Base-by-base conservation (phyloP, 2,797 vertebrate species). In the Sorex maritimensis region DNA sequence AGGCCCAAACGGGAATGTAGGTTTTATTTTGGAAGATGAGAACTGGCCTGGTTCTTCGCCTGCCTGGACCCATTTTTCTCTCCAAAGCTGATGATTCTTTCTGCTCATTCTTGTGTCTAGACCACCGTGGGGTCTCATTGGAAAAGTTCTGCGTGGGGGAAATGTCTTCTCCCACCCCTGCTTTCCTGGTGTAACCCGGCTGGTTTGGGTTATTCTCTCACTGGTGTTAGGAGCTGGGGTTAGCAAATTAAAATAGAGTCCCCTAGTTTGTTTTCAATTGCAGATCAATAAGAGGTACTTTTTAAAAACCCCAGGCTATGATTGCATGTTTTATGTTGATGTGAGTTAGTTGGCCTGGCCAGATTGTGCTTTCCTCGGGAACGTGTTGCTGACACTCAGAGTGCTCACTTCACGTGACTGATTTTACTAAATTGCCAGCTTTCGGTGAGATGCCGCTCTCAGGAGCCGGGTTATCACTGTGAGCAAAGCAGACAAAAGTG, bases 141-240 rank as follows among this genome's bases (percentile, higher is more conserved):
- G 74, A 52, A 78, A 86, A 78, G n/a, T 17, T 83, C 23, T 67
- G 30, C 84, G 69, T 55, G 90, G 75, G 75, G 81, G 77, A 73
- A 86, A 28, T 78, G 49, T 30, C 55, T 77, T 69, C 44, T 91
- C 15, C 5, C 7, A 44, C 41, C 41, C 28, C 69, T 88, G 19
- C 28, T 28, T 87, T 23, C 23, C 41, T 58, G 34, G 9, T 23
- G 24, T 74, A 61, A 77, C 52, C 58, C 17, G 10, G 12, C 30
- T 80, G 55, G 52, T 21, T 34, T 65, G 30, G 28, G 69, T 77
- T 46, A 5, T 83, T 86, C 26, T 90, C 34, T 49, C 44, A 21
- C 75, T 92, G n/a, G n/a, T 83, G 34, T 92, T 79, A 87, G 34
- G n/a, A 58, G 14, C 81, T n/a, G 17, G 58, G 19, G 58, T 80